phyloP scores from a whole-genome alignment of 2,113 vertebrate species.

The Australoheros scitulus region DNA sequence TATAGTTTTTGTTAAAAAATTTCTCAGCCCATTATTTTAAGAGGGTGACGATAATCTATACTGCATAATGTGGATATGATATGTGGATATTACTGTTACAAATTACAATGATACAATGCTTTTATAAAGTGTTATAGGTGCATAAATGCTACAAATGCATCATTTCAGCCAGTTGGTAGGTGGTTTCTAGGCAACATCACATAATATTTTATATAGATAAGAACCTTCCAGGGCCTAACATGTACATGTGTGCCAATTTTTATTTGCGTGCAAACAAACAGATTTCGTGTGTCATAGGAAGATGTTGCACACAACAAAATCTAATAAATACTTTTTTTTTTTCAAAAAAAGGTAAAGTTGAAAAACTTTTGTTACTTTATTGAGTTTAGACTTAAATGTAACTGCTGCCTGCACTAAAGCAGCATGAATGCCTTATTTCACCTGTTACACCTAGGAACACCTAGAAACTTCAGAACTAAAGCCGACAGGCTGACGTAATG shows the following conservation, averaged over 20 bases:
- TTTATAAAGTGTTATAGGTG: neutral
- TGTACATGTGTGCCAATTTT: neutral
- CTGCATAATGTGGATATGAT: neutral
- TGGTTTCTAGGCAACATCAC: neutral
- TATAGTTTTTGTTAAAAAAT: no score
- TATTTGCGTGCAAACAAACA: neutral
- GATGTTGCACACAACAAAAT: neutral
- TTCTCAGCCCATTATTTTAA: no score
- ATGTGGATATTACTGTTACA: neutral
- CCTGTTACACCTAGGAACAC: neutral
- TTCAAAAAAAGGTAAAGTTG: neutral
- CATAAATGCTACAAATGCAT: neutral
- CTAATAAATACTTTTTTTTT: no score
- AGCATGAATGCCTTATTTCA: neutral
- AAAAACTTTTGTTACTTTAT: neutral
- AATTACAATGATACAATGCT: neutral
- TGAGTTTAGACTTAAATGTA: neutral
- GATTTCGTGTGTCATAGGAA: neutral
- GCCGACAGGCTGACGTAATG: conserved; percentile 55
- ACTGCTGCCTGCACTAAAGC: neutral
- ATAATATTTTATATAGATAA: neutral
- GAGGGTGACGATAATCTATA: neutral
- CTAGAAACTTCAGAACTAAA: conserved; percentile 25
- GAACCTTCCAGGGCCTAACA: neutral
- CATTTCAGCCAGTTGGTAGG: neutral